Percentiles rank a stretch among this genome's conserved stretches.
Evolutionary conservation across 2,888 invertebrate species (phyloP).

Genomic region (Macrosiphum euphorbiae): DNA sequence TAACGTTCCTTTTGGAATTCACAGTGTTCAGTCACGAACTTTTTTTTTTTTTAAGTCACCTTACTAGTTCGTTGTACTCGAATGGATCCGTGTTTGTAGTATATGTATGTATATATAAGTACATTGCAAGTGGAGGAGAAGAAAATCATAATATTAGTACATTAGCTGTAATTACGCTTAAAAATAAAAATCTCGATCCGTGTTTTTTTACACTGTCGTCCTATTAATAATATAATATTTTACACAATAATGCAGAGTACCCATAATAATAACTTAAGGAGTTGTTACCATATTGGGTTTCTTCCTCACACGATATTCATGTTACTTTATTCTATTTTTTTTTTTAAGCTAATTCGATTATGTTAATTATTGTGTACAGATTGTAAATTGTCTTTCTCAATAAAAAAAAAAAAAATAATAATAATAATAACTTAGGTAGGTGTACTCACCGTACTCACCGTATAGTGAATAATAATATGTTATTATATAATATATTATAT

Average conservation of each 20-base stretch:
- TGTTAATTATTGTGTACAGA: too few species aligned
- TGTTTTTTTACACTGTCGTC: background rate
- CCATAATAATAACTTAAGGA: background rate
- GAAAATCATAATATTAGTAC: background rate
- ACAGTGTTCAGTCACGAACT: conserved; percentile 13
- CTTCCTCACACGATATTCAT: too few species aligned
- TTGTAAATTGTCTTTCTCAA: too few species aligned
- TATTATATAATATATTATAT: too few species aligned
- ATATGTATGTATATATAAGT: too few species aligned
- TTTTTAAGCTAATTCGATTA: too few species aligned
- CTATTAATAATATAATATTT: background rate
- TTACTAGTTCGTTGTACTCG: background rate
- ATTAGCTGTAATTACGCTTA: background rate
- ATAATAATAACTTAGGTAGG: background rate
- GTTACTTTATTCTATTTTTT: too few species aligned
- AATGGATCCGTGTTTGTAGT: background rate
- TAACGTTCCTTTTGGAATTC: conserved; percentile 12
- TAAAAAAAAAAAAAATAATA: too few species aligned
- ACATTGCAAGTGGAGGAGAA: background rate
- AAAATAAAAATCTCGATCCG: background rate
- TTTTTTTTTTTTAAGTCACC: background rate
- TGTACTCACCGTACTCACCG: too few species aligned
- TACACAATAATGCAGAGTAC: background rate
- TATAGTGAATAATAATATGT: too few species aligned
- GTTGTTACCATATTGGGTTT: too few species aligned